Base-by-base conservation (phyloP, 2,113 vertebrate genomes). In the Panthera leo region DNA sequence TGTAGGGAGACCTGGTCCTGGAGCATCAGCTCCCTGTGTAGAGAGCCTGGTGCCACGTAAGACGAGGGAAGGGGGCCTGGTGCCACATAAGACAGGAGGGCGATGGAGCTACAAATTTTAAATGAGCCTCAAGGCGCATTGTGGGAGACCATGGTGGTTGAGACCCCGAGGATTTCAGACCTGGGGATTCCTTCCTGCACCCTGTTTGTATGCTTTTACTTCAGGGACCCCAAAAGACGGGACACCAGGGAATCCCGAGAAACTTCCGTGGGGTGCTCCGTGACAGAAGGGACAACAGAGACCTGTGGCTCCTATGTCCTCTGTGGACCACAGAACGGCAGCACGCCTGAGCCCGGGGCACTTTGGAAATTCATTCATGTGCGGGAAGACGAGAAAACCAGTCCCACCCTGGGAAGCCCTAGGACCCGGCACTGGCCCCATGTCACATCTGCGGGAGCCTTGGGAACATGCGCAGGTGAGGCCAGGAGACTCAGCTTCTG, bases 381-480 rank as follows among this genome's bases (percentile, higher is more conserved):
- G 0, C 4, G 6, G 31, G 42, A 9, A 53, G 18, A 89, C 36
- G 15, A 45, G 31, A 7, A 36, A 71, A 11, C 45, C 48, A 31
- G 12, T 23, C 36, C 4, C 21, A 12, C 31, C 4, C n/a, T 34
- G 36, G 31, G 34, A 36, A 15, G 7, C 15, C 36, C 48, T 15
- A 10, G 53, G 78, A 73, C 18, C 25, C 5, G 2, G 14, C 53
- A 45, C 13, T 27, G 79, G 29, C 13, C 36, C 8, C 48, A 15
- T 0, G 0, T 42, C 9, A 10, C 4, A 51, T 25, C 67, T 25
- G 19, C 13, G 15, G n/a, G 21, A 48, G 45, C 45, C 19, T 68
- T 1, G 25, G 36, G 73, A 78, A 45, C 29, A 27, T 45, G 63
- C 19, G 21, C 55, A 4, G 10, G 19, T 3, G 15, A 63, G 0